Evolutionary conservation across 2,797 vertebrate genomes (phyloP).

Genomic region (Ctenosaura bakeri): DNA sequence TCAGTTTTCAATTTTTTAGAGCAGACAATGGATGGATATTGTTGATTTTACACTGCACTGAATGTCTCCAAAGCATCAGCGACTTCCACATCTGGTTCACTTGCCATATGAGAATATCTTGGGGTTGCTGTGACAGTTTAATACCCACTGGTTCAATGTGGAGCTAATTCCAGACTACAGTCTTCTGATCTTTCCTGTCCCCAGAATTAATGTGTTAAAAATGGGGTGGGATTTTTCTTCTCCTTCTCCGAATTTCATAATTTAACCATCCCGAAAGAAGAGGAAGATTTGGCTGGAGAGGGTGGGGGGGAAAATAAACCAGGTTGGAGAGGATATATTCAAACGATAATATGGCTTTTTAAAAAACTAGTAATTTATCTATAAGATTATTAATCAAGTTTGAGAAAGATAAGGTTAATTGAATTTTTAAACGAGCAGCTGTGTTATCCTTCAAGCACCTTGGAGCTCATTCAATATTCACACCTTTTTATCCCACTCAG

Average conservation of each 20-base stretch:
- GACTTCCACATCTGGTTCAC: constrained; percentile 56
- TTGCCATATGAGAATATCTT: constrained; percentile 62
- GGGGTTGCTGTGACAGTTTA: constrained; percentile 67
- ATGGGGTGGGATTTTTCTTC: constrained; percentile 46
- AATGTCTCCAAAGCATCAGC: constrained; percentile 56
- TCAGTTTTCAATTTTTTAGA: constrained; percentile 24
- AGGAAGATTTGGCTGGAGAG: constrained; percentile 65
- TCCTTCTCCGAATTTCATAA: constrained; percentile 67
- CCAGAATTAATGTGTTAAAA: constrained; percentile 59
- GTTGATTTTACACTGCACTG: constrained; percentile 57
- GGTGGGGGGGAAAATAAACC: constrained; percentile 65
- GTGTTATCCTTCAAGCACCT: constrained; percentile 80
- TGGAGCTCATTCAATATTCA: constrained; percentile 78
- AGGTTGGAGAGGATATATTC: constrained; percentile 70
- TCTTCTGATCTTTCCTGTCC: constrained; percentile 61
- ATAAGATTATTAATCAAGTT: constrained; percentile 80
- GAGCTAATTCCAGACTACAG: constrained; percentile 42
- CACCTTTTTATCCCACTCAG: constrained; percentile 67
- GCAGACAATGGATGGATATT: constrained; percentile 8
- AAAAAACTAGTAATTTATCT: constrained; percentile 76
- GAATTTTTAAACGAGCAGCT: constrained; percentile 81
- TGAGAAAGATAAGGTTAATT: constrained; percentile 82
- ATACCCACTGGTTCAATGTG: constrained; percentile 59
- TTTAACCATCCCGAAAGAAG: constrained; percentile 56
- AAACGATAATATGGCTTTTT: constrained; percentile 73